These are phyloP conservation scores for Vespertilio murinus DNA, from an alignment of 2,797 vertebrate genomes.

Conservation along the genomic window DNA sequence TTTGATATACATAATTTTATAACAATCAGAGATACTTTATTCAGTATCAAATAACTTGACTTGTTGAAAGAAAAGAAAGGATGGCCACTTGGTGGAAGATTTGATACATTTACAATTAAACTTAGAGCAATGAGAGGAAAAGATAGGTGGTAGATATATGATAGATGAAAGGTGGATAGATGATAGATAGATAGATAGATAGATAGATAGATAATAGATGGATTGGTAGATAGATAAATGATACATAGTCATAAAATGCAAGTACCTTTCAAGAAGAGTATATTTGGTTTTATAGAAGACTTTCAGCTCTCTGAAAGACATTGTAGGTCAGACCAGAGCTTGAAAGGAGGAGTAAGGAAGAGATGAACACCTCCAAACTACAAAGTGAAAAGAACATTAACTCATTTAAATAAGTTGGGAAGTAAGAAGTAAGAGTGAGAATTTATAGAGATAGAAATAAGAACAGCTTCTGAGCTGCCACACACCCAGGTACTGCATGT, in stretches of 20 bases:
- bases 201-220: background rate
- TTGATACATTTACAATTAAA: background rate
- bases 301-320: background rate
- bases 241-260: background rate
- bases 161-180: background rate
- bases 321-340: background rate
- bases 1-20: background rate
- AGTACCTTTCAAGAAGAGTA: background rate
- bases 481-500: fast-evolving
- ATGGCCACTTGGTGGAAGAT: background rate
- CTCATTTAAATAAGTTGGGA: background rate
- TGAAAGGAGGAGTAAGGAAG: background rate
- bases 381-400: background rate
- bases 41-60: background rate
- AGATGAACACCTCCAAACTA: background rate
- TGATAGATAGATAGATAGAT: background rate
- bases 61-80: background rate
- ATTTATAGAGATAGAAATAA: background rate
- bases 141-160: too few relatives aligned
- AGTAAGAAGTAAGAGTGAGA: background rate
- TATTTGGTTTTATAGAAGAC: background rate
- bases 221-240: background rate
- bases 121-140: background rate
- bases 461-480: background rate
- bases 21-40: background rate